Evolutionary conservation across 2,797 vertebrate species (phyloP).

Genomic region (Lophius americanus): DNA sequence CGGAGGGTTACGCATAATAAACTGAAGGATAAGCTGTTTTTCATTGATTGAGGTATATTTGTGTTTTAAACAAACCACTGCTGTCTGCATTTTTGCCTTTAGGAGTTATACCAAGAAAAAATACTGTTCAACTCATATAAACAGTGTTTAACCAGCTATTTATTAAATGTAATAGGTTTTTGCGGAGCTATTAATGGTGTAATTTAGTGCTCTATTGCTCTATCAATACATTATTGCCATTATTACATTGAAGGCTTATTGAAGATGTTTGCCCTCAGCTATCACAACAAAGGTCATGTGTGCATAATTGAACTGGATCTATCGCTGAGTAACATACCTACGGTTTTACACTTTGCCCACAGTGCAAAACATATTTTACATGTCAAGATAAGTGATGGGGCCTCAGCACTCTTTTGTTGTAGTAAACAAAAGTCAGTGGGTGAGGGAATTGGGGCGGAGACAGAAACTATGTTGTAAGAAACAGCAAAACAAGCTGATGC

Average conservation of each 20-base stretch:
- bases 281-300: conserved; percentile 31
- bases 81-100: conserved; percentile 34
- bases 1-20: conserved; percentile 8
- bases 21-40: conserved; percentile 1
- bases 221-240: conserved; percentile 73
- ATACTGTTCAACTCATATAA: conserved; percentile 23
- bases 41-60: conserved; percentile 1
- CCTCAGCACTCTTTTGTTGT: conserved; percentile 11
- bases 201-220: conserved; percentile 39
- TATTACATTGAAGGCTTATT: conserved; percentile 2
- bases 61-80: conserved; percentile 5
- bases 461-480: conserved; percentile 52
- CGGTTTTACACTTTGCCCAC: conserved; percentile 29
- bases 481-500: conserved; percentile 61
- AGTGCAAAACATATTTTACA: no score
- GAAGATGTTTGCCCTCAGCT: conserved; percentile 6
- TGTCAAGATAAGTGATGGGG: neutral
- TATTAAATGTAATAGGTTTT: conserved; percentile 49
- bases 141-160: conserved; percentile 40
- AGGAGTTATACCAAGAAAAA: conserved; percentile 34
- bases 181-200: conserved; percentile 55
- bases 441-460: conserved; percentile 48
- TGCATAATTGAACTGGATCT: conserved; percentile 38
- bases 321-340: conserved; percentile 38
- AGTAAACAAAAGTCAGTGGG: conserved; percentile 16